These are phyloP conservation scores for Vidua macroura DNA, from an alignment of 2,113 vertebrate genomes.

Conservation along the genomic window DNA sequence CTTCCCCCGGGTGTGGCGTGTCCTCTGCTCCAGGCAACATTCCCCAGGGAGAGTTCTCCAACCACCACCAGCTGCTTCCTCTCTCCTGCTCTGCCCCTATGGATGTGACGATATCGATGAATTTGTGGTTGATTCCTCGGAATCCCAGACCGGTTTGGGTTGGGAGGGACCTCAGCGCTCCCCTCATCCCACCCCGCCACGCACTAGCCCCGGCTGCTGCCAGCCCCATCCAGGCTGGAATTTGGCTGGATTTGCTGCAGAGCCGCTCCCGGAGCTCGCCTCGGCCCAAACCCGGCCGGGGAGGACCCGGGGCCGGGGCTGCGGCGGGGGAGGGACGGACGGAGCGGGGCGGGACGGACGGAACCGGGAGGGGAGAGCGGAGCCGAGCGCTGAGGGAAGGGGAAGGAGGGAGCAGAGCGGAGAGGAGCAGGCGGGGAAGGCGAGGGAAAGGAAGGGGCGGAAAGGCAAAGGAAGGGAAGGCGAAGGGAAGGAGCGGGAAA, in stretches of 20 bases:
- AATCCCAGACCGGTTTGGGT: neutral
- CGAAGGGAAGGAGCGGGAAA: neutral
- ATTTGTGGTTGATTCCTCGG: neutral
- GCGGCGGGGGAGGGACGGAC: neutral
- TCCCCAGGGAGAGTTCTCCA: neutral
- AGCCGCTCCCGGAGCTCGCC: neutral
- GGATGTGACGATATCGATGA: fast-evolving
- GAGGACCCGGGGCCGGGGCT: neutral
- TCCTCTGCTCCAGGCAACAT: neutral
- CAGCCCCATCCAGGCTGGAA: neutral
- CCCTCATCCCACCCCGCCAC: neutral
- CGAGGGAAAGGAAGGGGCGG: neutral
- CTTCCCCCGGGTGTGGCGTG: fast-evolving
- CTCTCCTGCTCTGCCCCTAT: neutral
- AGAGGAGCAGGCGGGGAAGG: neutral
- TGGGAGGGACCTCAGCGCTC: neutral
- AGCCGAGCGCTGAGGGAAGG: neutral
- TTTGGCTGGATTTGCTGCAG: neutral
- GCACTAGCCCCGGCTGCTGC: fast-evolving
- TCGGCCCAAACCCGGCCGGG: neutral
- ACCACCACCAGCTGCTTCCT: neutral
- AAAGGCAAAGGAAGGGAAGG: neutral
- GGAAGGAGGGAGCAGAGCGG: neutral
- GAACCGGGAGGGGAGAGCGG: neutral
- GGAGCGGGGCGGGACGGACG: neutral